Base-by-base conservation (phyloP, 2,113 vertebrate genomes). In the Anhinga anhinga region DNA sequence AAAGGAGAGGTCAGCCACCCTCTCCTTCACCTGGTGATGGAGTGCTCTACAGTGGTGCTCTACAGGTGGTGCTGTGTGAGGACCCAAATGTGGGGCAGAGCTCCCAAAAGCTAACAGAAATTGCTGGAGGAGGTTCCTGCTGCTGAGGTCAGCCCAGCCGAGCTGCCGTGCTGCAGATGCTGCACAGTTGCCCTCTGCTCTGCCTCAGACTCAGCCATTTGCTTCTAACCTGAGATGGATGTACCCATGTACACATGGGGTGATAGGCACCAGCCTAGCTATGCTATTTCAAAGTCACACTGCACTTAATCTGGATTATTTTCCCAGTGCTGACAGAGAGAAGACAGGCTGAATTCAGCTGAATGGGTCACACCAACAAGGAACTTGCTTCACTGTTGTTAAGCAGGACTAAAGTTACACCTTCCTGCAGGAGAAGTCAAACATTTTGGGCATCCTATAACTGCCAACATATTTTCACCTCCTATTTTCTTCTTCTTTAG, bases 191-290 rank as follows among this genome's bases (percentile, higher is more conserved):
- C 44, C 11, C n/a, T 65, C 2, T 0, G 34, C 44, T 55, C 58
- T 1, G 0, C 34, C 25, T 70, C 1, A 0, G 36, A 23, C 56
- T 61, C 38, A 21, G 36, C 11, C 32, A 1, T 67, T 79, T 20
- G 29, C 25, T 69, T 56, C 53, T 59, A 40, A 9, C 20, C 20
- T 2, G 1, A 22, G 44, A 49, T 1, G 2, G 49, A 50, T 2
- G 1, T 10, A 45, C 23, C 36, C 56, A 0, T 3, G 40, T 26
- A 47, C 19, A 5, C 50, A 20, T 26, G 34, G 63, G 63, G 22
- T 0, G 1, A 47, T 7, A 32, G 30, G 56, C 38, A 49, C 21
- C 44, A 52, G 59, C 27, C 42, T 27, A 34, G 13, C 42, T 88
- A 22, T 0, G 0, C 36, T 36, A 8, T 62, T 88, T 84, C 62